These are phyloP conservation scores for Melikaiella ostensackeni DNA, from an alignment of 2,888 invertebrate species.

Conservation along the genomic window DNA sequence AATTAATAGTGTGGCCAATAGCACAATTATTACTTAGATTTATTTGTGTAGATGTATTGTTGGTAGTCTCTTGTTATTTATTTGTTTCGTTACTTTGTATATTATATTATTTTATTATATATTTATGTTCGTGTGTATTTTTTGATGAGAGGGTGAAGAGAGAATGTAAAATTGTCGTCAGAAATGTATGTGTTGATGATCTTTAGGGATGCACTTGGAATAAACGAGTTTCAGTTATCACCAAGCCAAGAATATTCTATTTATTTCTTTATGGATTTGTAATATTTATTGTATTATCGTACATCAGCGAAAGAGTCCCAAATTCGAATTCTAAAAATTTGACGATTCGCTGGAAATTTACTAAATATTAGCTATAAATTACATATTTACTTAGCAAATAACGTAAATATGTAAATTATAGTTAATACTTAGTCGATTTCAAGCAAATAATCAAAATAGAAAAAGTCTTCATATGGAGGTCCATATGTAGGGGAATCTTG, in stretches of 20 bases:
- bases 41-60: conserved; percentile 21
- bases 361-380: too few species aligned
- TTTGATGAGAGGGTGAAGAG: conserved; percentile 10
- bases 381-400: too few species aligned
- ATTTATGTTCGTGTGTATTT: conserved; percentile 10
- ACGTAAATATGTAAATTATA: too few species aligned
- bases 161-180: conserved; percentile 5
- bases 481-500: too few species aligned
- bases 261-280: not conserved
- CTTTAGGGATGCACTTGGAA: not conserved
- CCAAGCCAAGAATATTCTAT: not conserved
- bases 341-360: too few species aligned
- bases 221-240: not conserved
- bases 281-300: not conserved
- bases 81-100: conserved; percentile 11
- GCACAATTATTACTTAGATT: conserved; percentile 11
- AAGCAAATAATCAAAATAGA: too few species aligned
- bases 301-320: not conserved
- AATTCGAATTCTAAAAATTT: too few species aligned
- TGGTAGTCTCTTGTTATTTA: conserved; percentile 21
- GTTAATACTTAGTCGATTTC: too few species aligned
- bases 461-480: too few species aligned
- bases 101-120: conserved; percentile 7
- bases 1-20: not conserved
- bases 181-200: conserved; percentile 6